Evolutionary conservation across 1,140 invertebrate species (phyloP), one percentile per base, ranked within the genome.

Genomic region (Caenorhabditis remanei): DNA sequence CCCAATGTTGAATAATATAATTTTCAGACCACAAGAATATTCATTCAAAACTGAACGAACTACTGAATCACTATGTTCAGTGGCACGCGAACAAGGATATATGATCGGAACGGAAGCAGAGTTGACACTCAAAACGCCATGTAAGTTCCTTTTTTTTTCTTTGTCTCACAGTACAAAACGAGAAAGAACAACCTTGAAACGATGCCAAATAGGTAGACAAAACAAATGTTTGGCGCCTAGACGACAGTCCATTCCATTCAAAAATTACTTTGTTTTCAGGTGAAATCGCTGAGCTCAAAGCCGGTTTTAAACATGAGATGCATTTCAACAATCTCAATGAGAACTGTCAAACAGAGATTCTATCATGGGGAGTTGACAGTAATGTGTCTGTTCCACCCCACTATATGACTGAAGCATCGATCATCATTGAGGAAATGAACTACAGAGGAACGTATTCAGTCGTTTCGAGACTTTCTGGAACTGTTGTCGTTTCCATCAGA

Each of bases 301-400:
- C 93, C 24, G 93, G 93, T 19, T 94, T 94, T 88, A 93, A 94
- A 48, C 92, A 93, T 43, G 94, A 94, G 86, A 90, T 93, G n/a
- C 91, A 91, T 48, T 93, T 94, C 87, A 93, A 93, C 82, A 93
- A 92, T 19, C 89, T 93, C 6, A 92, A 91, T 82, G 94, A 94
- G 79, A 92, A 93, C 83, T 92, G 90, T 1, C 90, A 92, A 53
- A 93, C 93, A 58, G 92, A 94, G 88, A 89, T 89, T 14, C 91
- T 94, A 43, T 93, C 92, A 5, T 94, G 94, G 94, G 2, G 93
- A 55, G 61, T 85, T 5, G 79, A 94, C 89, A 94, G 93, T 84
- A 92, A 91, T 48, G 93, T 93, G 90, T 61, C 43, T 24, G 94
- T 94, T 5, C 93, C 93, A 32, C 63, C 90, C 4, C 92, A 92